Base-by-base conservation (phyloP, 2,888 invertebrate species). In the Noctua janthina region DNA sequence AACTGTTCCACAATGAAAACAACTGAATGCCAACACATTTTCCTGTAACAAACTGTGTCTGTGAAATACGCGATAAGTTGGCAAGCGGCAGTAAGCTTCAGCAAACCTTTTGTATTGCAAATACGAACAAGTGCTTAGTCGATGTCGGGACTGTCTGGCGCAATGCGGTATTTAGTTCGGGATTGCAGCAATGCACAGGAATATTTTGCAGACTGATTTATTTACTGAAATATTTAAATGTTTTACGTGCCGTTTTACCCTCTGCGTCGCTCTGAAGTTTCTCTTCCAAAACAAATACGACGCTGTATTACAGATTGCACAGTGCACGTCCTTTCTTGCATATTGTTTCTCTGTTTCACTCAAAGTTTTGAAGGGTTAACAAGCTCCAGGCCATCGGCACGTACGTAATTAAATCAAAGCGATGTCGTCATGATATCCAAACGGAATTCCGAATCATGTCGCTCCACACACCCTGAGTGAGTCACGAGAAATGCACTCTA, bases 401-500 rank as follows among this genome's bases (percentile, higher is more conserved):
- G 88, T 85, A 88, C 82, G 70, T 82, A 88, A 89, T 84, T 81
- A 86, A 83, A 85, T 82, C 79, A 79, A 80, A 75, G 75, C 76
- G 84, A 90, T 90, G 86, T 86, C 86, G 88, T 91, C 90, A 91
- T 89, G 76, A 66, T 80, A 83, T 80, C 74, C 83, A 83, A 85
- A 88, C 84, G 78, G 89, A 89, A 87, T 90, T 84, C 77, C 83
- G 81, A 88, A 87, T 85, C 82, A 82, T 83, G 83, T 85, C 81
- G 74, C 71, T 85, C 87, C 87, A 67, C 84, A 83, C 78, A 86
- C 84, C 85, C 87, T 74, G 83, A 83, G 74, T 91, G 92, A 92
- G 85, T 91, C 91, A 92, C 86, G 83, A 86, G 89, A 86, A 88
- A 90, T 92, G 91, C 90, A 90, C 89, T 89, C 91, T 90, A 91